Base-by-base conservation (phyloP, 1,140 invertebrate species). In the Papilio polyxenes region DNA sequence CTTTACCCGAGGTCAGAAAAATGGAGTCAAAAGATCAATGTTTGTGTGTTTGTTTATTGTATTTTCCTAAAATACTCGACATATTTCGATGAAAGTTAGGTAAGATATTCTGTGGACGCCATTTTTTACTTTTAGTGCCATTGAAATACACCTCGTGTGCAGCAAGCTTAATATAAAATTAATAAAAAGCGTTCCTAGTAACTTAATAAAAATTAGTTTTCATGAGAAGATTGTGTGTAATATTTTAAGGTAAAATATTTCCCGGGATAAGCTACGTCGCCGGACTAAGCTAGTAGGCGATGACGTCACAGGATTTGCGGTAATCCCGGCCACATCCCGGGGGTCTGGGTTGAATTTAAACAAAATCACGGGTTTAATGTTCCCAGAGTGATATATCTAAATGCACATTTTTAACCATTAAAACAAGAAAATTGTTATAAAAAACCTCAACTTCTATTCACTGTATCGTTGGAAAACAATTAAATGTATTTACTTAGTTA, bases 171-270 rank as follows among this genome's bases (percentile, higher is more conserved):
- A 15, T 51, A 53, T 4, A 17, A 53, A 53, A 53, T 53, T 53
- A 53, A 53, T 53, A 53, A 53, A 53, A 53, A 53, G n/a, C 20
- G 62, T 23, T 65, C 20, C 23, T 59, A 53, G 51, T 5, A 17
- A 15, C 51, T 53, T 17, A 23, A 72, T 78, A 78, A 82, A 82
- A 72, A 11, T 65, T 11, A 53, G 20, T 9, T 81, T 51, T 3
- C 4, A 48, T 13, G 9, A 74, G 15, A 23, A 65, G 48, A 65
- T 48, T 80, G 56, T 75, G 51, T 31, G 40, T 74, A 82, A 86
- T 83, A 85, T 88, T 86, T 85, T 85, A 75, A 65, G 85, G 75
- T 84, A 87, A 85, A 88, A 88, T 86, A 85, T 87, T 82, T 81
- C 75, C 76, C 81, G 65, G 78, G 53, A 83, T 87, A 89, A 89